Base-by-base conservation (phyloP, 2,797 vertebrate genomes). In the Manis javanica region DNA sequence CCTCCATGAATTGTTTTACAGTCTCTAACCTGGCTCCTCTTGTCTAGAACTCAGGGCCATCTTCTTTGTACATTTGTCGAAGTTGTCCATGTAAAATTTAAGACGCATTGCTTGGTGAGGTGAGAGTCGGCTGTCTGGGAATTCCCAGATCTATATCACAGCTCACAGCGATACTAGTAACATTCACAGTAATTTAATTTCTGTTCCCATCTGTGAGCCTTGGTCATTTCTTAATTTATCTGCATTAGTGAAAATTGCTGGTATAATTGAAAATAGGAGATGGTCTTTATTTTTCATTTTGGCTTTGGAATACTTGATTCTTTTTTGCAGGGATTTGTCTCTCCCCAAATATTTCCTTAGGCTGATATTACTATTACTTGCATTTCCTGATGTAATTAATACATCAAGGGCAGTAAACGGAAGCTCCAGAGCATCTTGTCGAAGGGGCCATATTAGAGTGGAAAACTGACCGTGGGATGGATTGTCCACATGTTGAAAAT, bases 261-360 rank as follows among this genome's bases (percentile, higher is more conserved):
- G 7, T 84, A 15, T 51, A 64, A 81, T 66, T 9, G 1, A 79
- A 88, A 92, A 37, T 23, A 84, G 18, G 49, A 81, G 29, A 37
- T 72, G 14, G 23, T 26, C 61, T 61, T 77, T 26, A 7, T 57
- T 90, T 68, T 61, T 34, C 26, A 4, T 51, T 72, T 75, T 39
- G 26, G 23, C 46, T 91, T 89, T 95, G 42, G 75, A 79, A 92
- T 77, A 49, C 61, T 78, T 83, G 63, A 63, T 90, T 93, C 26
- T 39, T 91, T 82, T 93, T 87, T 34, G 12, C 24, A 57, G 29
- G 57, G 5, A 59, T 95, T 64, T 74, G 0, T 87, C 49, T 90
- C 83, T 68, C 26, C 71, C 19, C 42, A 19, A 21, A 10, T 79
- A 64, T 23, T 86, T 88, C 69, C 19, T 11, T 42, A 74, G 37